A percentile compares a stretch with the other conserved stretches of the same genome.
phyloP scores from a whole-genome alignment of 2,797 vertebrate genomes.

The Amniataba percoides region DNA sequence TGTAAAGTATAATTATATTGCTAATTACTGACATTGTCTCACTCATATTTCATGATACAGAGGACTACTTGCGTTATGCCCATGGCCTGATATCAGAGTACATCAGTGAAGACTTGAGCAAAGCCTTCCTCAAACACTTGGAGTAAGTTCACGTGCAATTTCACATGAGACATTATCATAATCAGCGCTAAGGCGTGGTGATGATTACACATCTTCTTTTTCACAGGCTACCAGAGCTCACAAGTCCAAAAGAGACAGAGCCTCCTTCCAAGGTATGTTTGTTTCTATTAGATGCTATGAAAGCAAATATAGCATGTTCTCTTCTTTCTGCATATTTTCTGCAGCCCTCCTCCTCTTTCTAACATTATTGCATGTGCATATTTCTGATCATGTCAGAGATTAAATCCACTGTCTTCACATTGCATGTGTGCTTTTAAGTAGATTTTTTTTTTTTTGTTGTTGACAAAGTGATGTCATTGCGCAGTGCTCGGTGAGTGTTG shows the following conservation, averaged over 20 bases:
- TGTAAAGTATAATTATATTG: neutral
- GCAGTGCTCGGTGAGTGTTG: neutral
- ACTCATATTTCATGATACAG: slow-evolving; percentile 74
- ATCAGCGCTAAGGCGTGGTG: neutral
- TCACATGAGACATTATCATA: neutral
- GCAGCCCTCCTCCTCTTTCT: slow-evolving; percentile 28
- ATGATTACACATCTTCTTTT: slow-evolving; percentile 28
- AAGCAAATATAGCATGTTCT: neutral
- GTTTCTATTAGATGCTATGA: neutral
- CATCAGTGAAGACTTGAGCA: slow-evolving; percentile 90
- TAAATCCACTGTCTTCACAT: neutral
- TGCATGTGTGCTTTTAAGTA: slow-evolving; percentile 16
- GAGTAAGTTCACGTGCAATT: slow-evolving; percentile 84
- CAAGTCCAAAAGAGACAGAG: slow-evolving; percentile 82
- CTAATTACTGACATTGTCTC: neutral
- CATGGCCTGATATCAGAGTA: slow-evolving; percentile 97
- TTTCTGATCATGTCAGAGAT: neutral
- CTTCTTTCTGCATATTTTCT: slow-evolving; percentile 16
- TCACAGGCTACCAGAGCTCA: slow-evolving; percentile 90
- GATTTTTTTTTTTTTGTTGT: neutral
- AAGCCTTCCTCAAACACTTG: slow-evolving; percentile 88
- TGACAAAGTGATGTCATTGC: neutral
- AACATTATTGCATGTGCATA: slow-evolving; percentile 2
- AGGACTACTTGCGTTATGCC: slow-evolving; percentile 93
- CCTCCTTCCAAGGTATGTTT: slow-evolving; percentile 91